Evolutionary conservation across 2,113 vertebrate species (phyloP).

Genomic region (Benthochromis sp.): DNA sequence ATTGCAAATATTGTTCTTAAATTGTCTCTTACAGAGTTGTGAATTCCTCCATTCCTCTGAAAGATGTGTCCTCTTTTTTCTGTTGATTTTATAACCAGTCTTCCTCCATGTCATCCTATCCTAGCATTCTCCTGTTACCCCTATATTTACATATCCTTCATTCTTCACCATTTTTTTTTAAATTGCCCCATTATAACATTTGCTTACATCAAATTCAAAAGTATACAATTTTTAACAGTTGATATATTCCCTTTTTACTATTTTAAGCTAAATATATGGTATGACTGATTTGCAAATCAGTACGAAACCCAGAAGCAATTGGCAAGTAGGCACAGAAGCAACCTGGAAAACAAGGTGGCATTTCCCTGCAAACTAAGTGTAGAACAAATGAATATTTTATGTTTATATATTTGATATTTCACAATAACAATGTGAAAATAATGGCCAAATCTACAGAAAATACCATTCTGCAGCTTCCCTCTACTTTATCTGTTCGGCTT

Average conservation of each 20-base stretch:
- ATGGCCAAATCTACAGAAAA: neutral
- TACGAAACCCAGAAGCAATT: neutral
- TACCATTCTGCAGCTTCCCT: neutral
- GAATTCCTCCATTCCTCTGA: neutral
- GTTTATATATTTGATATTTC: neutral
- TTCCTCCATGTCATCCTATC: neutral
- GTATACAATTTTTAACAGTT: neutral
- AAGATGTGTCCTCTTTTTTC: neutral
- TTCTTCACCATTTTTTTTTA: accelerated
- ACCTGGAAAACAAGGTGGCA: neutral
- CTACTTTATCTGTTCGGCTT: neutral
- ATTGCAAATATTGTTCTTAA: neutral
- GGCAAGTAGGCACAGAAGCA: neutral
- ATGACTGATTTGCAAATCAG: neutral
- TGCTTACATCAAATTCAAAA: neutral
- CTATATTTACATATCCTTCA: neutral
- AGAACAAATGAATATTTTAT: neutral
- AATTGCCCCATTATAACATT: neutral
- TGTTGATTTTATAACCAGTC: neutral
- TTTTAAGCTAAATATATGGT: neutral
- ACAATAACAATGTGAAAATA: neutral
- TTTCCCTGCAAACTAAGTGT: neutral
- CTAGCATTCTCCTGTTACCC: neutral
- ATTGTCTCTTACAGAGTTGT: neutral
- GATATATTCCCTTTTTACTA: neutral